Conservation (phyloP, 1,140 invertebrate genomes). For the Procambarus clarkii region DNA sequence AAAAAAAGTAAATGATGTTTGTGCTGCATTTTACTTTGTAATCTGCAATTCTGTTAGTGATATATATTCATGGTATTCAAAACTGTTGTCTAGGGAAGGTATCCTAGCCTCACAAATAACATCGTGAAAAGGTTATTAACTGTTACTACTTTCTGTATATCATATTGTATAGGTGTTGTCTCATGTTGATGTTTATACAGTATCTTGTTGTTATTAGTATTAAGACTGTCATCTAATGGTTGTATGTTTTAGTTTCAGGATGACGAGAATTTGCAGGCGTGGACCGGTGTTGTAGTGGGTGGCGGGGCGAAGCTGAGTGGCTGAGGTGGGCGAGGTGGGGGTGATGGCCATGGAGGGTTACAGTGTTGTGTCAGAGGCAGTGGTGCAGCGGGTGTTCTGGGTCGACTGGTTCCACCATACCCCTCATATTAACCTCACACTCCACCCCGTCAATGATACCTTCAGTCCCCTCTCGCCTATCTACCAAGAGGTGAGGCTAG, state of each 20-base stretch:
- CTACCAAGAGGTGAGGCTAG: conserved; percentile 83
- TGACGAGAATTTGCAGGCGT: not conserved
- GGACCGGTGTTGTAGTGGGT: not conserved
- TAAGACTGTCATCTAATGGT: not conserved
- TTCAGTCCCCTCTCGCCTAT: conserved; percentile 91
- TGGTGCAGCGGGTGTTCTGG: conserved; percentile 68
- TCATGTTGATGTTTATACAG: no score
- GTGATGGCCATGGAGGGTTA: conserved; percentile 41
- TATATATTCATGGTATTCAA: no score
- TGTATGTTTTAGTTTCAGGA: conserved; percentile 30
- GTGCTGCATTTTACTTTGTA: no score
- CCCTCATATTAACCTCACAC: conserved; percentile 82
- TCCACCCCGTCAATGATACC: conserved; percentile 91
- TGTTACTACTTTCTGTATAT: no score
- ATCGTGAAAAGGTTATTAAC: no score
- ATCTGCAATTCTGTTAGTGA: no score
- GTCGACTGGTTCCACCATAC: conserved; percentile 71
- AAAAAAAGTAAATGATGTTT: no score
- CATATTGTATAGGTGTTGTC: no score
- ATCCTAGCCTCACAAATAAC: no score
- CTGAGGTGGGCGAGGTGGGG: not conserved
- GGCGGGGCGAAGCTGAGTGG: not conserved
- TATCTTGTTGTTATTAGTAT: no score
- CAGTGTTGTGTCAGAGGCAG: conserved; percentile 54
- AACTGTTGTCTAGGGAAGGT: no score